Conservation (phyloP, 1,140 invertebrate species). For the Drosophila willistoni region DNA sequence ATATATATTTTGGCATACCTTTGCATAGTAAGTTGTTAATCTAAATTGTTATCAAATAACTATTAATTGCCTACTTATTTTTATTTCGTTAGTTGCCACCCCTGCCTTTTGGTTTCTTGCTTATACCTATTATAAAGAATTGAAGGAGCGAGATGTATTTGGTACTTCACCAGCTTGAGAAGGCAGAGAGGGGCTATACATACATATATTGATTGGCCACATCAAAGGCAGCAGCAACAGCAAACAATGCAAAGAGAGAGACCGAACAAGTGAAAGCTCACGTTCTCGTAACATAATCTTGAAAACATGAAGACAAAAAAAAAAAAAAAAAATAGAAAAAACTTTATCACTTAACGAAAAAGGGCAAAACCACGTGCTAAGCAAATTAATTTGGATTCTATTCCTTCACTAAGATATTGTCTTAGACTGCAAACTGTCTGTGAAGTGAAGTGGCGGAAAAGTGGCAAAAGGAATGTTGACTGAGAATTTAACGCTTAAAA, state of each 20-base stretch:
- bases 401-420: constrained; percentile 6
- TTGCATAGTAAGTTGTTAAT: neutral
- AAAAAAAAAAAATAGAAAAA: neutral
- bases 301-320: constrained; percentile 44
- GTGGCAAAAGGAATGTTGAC: constrained; percentile 59
- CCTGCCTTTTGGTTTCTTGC: neutral
- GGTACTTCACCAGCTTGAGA: neutral
- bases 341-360: constrained; percentile 56
- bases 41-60: neutral
- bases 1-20: neutral
- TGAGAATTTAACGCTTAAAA: constrained; percentile 80
- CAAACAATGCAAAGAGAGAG: constrained; percentile 4
- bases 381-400: constrained; percentile 66
- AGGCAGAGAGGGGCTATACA: no score
- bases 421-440: no score
- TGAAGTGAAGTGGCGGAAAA: constrained; percentile 3
- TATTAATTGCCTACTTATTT: neutral
- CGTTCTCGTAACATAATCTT: constrained; percentile 44
- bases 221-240: constrained; percentile 4
- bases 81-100: neutral
- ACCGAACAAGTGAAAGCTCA: constrained; percentile 17
- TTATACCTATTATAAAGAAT: neutral
- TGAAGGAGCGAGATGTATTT: neutral
- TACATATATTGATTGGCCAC: neutral
- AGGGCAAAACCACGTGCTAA: constrained; percentile 60